Percentiles rank a stretch among this genome's conserved stretches.
Evolutionary conservation across 2,113 vertebrate genomes (phyloP).

Genomic region (Calonectris borealis): DNA sequence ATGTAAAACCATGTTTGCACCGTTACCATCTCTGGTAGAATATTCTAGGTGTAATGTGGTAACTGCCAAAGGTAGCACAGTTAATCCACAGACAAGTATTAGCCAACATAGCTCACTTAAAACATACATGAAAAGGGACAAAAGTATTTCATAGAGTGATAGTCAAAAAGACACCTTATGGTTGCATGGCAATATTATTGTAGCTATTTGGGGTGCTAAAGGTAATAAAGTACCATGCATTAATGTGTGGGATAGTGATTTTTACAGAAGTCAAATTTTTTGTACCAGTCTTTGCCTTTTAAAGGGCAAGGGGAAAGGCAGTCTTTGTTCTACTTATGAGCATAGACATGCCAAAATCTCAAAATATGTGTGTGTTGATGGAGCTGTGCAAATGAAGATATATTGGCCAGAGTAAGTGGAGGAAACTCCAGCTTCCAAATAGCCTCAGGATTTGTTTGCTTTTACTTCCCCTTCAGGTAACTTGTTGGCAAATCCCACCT

Average conservation of each 20-base stretch:
- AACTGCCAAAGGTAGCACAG: neutral
- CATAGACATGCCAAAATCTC: neutral
- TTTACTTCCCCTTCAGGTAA: neutral
- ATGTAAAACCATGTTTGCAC: neutral
- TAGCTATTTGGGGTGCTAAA: neutral
- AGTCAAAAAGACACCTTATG: neutral
- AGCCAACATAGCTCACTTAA: neutral
- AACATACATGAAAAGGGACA: neutral
- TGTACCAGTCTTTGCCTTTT: neutral
- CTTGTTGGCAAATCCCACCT: neutral
- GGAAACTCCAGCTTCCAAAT: neutral
- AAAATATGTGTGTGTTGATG: neutral
- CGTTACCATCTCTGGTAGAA: neutral
- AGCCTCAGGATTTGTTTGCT: neutral
- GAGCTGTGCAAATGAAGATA: neutral
- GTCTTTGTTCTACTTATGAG: neutral
- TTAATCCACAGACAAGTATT: neutral
- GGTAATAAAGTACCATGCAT: neutral
- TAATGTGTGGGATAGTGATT: neutral
- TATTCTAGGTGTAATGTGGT: neutral
- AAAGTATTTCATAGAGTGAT: neutral
- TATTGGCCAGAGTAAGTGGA: neutral
- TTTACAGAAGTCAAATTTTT: neutral
- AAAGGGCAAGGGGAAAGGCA: neutral
- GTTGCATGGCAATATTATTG: neutral